Conservation (phyloP, 2,797 vertebrate genomes). For the Malacoraja senta region DNA sequence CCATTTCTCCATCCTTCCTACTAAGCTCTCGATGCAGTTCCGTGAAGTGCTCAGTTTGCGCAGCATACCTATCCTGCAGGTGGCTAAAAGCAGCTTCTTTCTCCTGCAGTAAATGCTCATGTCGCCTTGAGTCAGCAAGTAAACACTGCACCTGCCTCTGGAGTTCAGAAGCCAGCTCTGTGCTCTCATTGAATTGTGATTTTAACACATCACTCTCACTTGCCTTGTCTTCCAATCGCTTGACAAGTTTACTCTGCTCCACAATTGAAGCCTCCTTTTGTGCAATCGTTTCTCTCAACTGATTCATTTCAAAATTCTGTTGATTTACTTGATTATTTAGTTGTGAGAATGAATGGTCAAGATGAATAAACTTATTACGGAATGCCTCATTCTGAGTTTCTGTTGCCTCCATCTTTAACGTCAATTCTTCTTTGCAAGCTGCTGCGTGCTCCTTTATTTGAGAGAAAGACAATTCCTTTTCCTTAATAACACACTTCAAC, state of each 20-base stretch:
- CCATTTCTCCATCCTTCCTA: constrained; percentile 54
- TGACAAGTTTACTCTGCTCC: constrained; percentile 53
- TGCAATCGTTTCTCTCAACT: constrained; percentile 50
- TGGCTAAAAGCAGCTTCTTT: constrained; percentile 61
- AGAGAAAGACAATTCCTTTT: constrained; percentile 56
- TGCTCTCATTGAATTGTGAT: constrained; percentile 57
- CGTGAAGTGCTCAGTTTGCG: constrained; percentile 53
- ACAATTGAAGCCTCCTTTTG: constrained; percentile 55
- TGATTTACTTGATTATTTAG: constrained; percentile 51
- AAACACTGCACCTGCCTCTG: constrained; percentile 52
- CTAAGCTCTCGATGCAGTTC: constrained; percentile 52
- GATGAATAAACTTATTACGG: constrained; percentile 57
- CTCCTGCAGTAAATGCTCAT: constrained; percentile 50
- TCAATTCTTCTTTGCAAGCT: constrained; percentile 51
- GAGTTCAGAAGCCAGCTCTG: constrained; percentile 55
- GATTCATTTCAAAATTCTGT: constrained; percentile 52
- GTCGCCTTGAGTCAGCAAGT: constrained; percentile 43
- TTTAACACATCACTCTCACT: constrained; percentile 58
- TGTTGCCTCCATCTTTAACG: constrained; percentile 54
- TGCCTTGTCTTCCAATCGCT: constrained; percentile 54
- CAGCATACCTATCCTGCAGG: constrained; percentile 65
- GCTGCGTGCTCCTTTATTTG: constrained; percentile 50
- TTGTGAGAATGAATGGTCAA: constrained; percentile 56
- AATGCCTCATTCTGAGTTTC: constrained; percentile 59
- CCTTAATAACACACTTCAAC: constrained; percentile 54